A percentile compares a stretch with the other conserved stretches of the same genome.
Evolutionary conservation across 2,888 invertebrate species (phyloP).

Genomic region (Phalera bucephala): DNA sequence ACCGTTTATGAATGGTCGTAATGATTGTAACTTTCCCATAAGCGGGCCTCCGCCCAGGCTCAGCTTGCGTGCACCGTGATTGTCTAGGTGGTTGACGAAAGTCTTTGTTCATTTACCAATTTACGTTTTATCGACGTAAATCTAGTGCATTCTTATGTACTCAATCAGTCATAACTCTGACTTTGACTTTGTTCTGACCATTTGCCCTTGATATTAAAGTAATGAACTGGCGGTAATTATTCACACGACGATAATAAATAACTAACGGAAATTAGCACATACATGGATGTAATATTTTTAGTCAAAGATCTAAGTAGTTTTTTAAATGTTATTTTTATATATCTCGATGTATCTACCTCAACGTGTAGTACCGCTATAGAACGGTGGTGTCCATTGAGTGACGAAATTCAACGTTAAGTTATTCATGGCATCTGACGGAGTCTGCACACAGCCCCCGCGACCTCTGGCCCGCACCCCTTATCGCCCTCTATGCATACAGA

Average conservation of each 20-base stretch:
- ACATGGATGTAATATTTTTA: not conserved
- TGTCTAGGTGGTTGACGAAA: constrained; percentile 31
- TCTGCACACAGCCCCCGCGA: constrained; percentile 28
- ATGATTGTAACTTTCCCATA: constrained; percentile 76
- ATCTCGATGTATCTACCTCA: too few species aligned
- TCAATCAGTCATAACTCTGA: not conserved
- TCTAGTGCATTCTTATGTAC: constrained; percentile 14
- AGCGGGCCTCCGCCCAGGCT: constrained; percentile 63
- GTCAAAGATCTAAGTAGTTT: not conserved
- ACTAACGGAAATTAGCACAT: constrained; percentile 3
- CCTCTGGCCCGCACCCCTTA: constrained; percentile 43
- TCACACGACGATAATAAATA: constrained; percentile 11
- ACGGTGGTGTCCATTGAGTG: constrained; percentile 47
- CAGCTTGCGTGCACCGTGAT: constrained; percentile 45
- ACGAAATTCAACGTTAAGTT: constrained; percentile 53
- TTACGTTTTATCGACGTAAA: constrained; percentile 23
- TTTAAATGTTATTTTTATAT: too few species aligned
- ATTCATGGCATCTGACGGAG: constrained; percentile 59
- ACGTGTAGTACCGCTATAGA: not conserved
- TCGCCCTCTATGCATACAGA: constrained; percentile 54
- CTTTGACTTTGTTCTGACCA: constrained; percentile 25
- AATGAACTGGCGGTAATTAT: constrained; percentile 23
- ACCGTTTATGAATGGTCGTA: constrained; percentile 77
- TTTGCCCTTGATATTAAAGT: constrained; percentile 25
- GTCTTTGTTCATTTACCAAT: constrained; percentile 38